Percentiles rank a stretch among this genome's conserved stretches.
phyloP scores from a whole-genome alignment of 2,113 vertebrate genomes.

The Etheostoma cragini region DNA sequence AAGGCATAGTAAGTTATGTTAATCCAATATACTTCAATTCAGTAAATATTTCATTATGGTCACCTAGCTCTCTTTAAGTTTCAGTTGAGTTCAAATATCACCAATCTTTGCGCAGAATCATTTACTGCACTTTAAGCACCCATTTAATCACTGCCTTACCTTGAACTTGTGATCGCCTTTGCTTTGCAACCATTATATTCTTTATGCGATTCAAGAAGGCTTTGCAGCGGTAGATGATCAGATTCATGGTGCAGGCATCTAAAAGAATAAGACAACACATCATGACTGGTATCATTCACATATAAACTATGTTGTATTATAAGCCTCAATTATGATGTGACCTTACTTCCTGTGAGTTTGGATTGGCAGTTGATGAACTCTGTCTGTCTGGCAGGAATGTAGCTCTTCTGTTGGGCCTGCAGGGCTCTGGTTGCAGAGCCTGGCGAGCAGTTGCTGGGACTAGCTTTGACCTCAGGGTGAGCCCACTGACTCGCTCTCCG shows the following conservation, averaged over 20 bases:
- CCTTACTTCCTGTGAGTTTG: slow-evolving; percentile 91
- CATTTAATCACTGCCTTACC: slow-evolving; percentile 49
- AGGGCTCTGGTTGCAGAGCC: slow-evolving; percentile 20
- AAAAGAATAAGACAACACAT: slow-evolving; percentile 2
- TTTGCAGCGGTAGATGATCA: slow-evolving; percentile 81
- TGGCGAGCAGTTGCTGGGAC: background rate
- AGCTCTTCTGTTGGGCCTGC: slow-evolving; percentile 59
- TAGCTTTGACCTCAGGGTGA: background rate
- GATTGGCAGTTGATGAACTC: slow-evolving; percentile 96
- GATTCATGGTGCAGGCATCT: slow-evolving; percentile 77
- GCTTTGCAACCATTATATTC: slow-evolving; percentile 61
- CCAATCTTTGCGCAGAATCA: no score
- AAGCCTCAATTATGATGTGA: background rate
- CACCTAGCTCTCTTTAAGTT: no score
- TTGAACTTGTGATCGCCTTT: slow-evolving; percentile 27
- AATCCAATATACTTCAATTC: no score
- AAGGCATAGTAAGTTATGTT: no score
- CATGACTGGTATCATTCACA: background rate
- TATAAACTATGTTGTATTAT: background rate
- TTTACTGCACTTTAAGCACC: background rate
- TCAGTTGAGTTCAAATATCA: no score
- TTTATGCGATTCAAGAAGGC: slow-evolving; percentile 79
- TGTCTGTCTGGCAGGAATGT: slow-evolving; percentile 83
- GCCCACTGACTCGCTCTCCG: background rate
- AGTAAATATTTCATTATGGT: no score